A percentile compares a stretch with the other conserved stretches of the same genome.
Evolutionary conservation across 2,113 vertebrate genomes (phyloP).

Genomic region (Porphyrio hochstetteri): DNA sequence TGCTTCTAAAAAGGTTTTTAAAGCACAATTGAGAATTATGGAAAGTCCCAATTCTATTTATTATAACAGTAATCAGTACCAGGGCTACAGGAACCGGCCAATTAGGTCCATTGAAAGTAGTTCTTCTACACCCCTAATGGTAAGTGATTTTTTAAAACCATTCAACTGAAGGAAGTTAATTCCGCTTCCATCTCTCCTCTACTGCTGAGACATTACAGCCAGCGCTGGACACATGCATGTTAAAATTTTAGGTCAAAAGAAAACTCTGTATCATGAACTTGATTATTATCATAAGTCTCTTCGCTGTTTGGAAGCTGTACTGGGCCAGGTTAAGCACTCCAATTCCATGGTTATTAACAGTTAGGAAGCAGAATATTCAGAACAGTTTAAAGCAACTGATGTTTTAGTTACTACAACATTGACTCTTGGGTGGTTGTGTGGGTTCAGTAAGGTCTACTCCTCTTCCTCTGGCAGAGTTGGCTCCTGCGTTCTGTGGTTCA

Average conservation of each 20-base stretch:
- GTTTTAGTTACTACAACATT: constrained; percentile 95
- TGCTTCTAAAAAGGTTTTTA: constrained; percentile 65
- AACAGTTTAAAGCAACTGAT: constrained; percentile 73
- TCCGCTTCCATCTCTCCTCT: constrained; percentile 67
- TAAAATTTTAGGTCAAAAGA: constrained; percentile 83
- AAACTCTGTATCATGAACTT: constrained; percentile 91
- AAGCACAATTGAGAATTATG: constrained; percentile 47
- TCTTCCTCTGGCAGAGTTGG: constrained; percentile 85
- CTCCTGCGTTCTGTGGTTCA: constrained; percentile 88
- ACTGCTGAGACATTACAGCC: constrained; percentile 82
- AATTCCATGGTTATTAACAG: constrained; percentile 85
- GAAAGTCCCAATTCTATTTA: constrained; percentile 59
- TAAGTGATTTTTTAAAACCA: constrained; percentile 50
- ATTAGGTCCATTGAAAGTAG: constrained; percentile 59
- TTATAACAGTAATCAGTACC: constrained; percentile 55
- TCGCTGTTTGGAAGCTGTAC: constrained; percentile 85
- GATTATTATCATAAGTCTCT: constrained; percentile 91
- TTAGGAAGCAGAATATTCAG: constrained; percentile 79
- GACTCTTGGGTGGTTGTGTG: constrained; percentile 88
- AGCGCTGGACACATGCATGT: constrained; percentile 90
- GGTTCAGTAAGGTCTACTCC: constrained; percentile 96
- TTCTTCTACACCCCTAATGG: constrained; percentile 50
- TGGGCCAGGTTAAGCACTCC: constrained; percentile 84
- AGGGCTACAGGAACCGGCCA: constrained; percentile 65
- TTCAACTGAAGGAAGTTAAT: constrained; percentile 64